Conservation (phyloP, 2,888 invertebrate species). For the Marronus borbonicus region DNA sequence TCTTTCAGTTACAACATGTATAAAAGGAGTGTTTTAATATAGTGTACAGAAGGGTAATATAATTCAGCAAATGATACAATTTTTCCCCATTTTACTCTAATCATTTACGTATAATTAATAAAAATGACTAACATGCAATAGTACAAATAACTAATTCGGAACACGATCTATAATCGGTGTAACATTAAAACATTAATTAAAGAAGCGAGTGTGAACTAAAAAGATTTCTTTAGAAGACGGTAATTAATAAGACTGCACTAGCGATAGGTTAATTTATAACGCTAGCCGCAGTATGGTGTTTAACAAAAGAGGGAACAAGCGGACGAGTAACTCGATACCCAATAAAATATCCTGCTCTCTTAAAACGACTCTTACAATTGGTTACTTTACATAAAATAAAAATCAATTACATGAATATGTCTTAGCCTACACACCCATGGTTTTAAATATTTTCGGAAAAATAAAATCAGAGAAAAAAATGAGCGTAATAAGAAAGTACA, state of each 20-base stretch:
- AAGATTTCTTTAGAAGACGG: slow-evolving; percentile 38
- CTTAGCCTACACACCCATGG: slow-evolving; percentile 50
- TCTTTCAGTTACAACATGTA: too few species aligned
- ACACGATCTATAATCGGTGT: neutral
- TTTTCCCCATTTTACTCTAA: too few species aligned
- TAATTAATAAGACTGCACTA: slow-evolving; percentile 46
- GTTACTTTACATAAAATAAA: slow-evolving; percentile 57
- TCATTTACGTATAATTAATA: neutral
- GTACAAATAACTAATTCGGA: neutral
- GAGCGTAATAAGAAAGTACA: neutral
- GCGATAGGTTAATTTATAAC: slow-evolving; percentile 51
- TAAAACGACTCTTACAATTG: slow-evolving; percentile 51
- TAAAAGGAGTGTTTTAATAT: too few species aligned
- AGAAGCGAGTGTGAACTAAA: slow-evolving; percentile 40
- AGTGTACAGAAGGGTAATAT: too few species aligned
- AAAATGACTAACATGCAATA: neutral
- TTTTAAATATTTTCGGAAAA: slow-evolving; percentile 37
- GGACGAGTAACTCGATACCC: slow-evolving; percentile 55
- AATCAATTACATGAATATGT: slow-evolving; percentile 55
- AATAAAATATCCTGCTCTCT: slow-evolving; percentile 54
- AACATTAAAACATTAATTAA: slow-evolving; percentile 20
- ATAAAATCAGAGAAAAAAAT: slow-evolving; percentile 47
- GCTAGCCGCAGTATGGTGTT: slow-evolving; percentile 25
- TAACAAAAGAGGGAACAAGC: slow-evolving; percentile 53
- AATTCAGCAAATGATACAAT: too few species aligned